Percentiles rank a stretch among this genome's conserved stretches.
These are phyloP conservation scores for Haplotaxodon microlepis DNA, from an alignment of 2,113 vertebrate species.

Conservation along the genomic window DNA sequence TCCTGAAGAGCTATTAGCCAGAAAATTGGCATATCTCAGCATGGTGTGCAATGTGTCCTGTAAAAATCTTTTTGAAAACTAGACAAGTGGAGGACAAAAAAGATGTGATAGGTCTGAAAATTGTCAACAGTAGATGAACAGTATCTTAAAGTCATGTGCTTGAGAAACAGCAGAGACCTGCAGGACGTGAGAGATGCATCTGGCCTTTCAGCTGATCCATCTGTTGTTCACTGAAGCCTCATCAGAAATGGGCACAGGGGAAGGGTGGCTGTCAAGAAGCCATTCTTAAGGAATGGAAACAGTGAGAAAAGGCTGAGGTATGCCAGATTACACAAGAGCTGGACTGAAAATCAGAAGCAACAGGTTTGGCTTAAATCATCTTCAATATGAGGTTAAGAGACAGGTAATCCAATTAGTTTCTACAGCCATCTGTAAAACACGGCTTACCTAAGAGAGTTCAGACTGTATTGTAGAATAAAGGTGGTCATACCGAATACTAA, in stretches of 20 bases:
- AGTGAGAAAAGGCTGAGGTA: neutral
- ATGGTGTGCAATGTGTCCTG: neutral
- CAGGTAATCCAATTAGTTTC: neutral
- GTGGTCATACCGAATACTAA: neutral
- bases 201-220: neutral
- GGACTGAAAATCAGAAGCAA: neutral
- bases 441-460: neutral
- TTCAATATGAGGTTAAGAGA: neutral
- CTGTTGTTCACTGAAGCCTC: neutral
- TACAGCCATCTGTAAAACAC: neutral
- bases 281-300: neutral
- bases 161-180: neutral
- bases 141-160: neutral
- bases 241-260: neutral
- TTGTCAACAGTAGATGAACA: neutral
- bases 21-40: neutral
- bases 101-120: neutral
- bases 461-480: neutral
- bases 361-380: neutral
- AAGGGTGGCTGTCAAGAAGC: neutral
- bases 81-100: neutral
- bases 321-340: neutral
- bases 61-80: neutral
- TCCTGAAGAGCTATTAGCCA: neutral
- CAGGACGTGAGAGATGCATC: neutral